phyloP scores from a whole-genome alignment of 2,113 vertebrate species.

The Rhegmatorhina hoffmannsi region DNA sequence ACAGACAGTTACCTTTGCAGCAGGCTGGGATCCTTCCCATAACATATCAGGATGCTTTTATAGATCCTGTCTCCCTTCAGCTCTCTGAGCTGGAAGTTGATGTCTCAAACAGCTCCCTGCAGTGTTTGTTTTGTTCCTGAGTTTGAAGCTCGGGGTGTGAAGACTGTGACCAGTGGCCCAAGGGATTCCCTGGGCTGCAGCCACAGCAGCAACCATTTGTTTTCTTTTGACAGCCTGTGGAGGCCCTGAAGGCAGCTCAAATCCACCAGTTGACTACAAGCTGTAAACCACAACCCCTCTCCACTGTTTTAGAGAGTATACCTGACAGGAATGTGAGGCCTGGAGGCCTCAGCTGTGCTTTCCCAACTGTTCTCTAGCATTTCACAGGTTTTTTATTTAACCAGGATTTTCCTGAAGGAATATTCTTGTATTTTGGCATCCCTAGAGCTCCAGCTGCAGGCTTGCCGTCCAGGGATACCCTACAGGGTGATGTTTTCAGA shows the following conservation, averaged over 20 bases:
- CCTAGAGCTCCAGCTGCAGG: background rate
- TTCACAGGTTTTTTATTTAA: background rate
- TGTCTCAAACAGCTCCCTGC: background rate
- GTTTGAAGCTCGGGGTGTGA: background rate
- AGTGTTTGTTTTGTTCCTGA: constrained; percentile 42
- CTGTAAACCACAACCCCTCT: constrained; percentile 43
- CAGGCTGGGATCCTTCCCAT: background rate
- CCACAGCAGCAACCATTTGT: constrained; percentile 50
- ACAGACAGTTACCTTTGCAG: constrained; percentile 14
- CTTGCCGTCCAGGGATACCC: background rate
- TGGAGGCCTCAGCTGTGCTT: background rate
- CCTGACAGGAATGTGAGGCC: background rate
- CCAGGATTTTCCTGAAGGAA: background rate
- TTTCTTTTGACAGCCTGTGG: constrained; percentile 50
- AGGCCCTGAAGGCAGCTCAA: constrained; percentile 34
- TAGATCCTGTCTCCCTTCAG: background rate
- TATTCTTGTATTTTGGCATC: background rate
- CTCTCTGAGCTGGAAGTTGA: background rate
- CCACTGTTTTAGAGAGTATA: background rate
- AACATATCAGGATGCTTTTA: background rate
- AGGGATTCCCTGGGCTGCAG: constrained; percentile 44
- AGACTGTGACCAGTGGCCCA: background rate
- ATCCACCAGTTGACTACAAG: constrained; percentile 14
- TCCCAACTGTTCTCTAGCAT: background rate
- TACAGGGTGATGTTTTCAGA: background rate